phyloP scores from a whole-genome alignment of 2,797 vertebrate species.

The Myotis daubentonii region DNA sequence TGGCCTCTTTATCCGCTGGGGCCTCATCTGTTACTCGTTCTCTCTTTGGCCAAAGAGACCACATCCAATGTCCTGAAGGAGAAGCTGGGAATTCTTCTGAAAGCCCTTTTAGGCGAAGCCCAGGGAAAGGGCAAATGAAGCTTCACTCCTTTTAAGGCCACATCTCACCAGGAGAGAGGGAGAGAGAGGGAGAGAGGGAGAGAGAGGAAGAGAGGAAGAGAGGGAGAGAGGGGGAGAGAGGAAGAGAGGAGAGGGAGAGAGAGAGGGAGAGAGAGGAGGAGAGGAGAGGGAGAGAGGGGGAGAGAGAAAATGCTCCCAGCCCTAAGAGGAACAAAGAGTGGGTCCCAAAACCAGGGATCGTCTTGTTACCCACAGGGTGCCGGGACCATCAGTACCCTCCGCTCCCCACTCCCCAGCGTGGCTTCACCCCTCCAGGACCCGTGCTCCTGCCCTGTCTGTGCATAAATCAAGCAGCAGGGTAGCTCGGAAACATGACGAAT shows the following conservation, averaged over 20 bases:
- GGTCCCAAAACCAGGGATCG: background rate
- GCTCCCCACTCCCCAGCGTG: background rate
- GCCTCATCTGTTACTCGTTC: slow-evolving; percentile 72
- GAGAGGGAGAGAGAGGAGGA: background rate
- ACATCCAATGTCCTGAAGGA: slow-evolving; percentile 14
- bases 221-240: background rate
- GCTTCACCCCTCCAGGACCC: slow-evolving; percentile 61
- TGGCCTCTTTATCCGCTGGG: slow-evolving; percentile 34
- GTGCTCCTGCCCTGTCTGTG: slow-evolving; percentile 47
- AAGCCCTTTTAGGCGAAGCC: slow-evolving; percentile 58
- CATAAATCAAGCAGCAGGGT: slow-evolving; percentile 86
- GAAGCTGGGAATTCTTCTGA: slow-evolving; percentile 9
- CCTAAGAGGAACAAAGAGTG: background rate
- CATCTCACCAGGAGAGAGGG: background rate
- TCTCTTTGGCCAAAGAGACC: slow-evolving; percentile 66
- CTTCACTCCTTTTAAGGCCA: slow-evolving; percentile 50
- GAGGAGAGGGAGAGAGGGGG: background rate
- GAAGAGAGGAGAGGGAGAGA: background rate
- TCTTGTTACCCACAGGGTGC: background rate
- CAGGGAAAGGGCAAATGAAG: background rate
- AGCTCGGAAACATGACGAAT: slow-evolving; percentile 85
- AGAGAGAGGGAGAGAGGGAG: too few species aligned
- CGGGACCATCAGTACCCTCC: background rate
- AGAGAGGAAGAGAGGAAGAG: accelerated
- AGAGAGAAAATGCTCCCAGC: background rate